phyloP scores from a whole-genome alignment of 1,140 invertebrate genomes.

The Phthorimaea operculella region DNA sequence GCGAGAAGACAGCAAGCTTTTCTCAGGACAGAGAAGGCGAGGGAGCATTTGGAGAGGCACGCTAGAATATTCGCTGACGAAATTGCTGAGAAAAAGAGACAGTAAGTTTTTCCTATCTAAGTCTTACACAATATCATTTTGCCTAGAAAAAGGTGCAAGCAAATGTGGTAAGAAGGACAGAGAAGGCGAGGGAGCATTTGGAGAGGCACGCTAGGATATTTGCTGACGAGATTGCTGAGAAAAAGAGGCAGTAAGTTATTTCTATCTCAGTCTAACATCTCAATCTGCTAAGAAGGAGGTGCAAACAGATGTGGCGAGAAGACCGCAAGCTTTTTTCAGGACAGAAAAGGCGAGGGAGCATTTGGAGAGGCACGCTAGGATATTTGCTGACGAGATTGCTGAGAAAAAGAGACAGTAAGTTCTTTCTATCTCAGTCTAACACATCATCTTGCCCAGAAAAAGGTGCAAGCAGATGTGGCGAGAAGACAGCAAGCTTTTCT shows the following conservation, averaged over 20 bases:
- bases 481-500: not conserved
- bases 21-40: constrained; percentile 42
- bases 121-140: no score
- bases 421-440: not conserved
- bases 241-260: constrained; percentile 41
- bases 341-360: constrained; percentile 25
- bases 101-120: constrained; percentile 31
- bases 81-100: constrained; percentile 46
- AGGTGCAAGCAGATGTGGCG: constrained; percentile 30
- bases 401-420: constrained; percentile 51
- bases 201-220: constrained; percentile 43
- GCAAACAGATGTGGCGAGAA: constrained; percentile 19
- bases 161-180: constrained; percentile 44
- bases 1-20: constrained; percentile 41
- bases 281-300: constrained; percentile 38
- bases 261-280: not conserved
- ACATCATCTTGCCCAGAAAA: constrained; percentile 27
- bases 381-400: constrained; percentile 51
- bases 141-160: constrained; percentile 38
- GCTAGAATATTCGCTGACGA: constrained; percentile 51
- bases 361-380: constrained; percentile 39
- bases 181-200: constrained; percentile 47
- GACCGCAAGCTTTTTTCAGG: not conserved
- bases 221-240: constrained; percentile 53
- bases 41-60: constrained; percentile 46